A percentile compares a stretch with the other conserved stretches of the same genome.
These are phyloP conservation scores for Arctia plantaginis DNA, from an alignment of 2,888 invertebrate genomes.

Conservation along the genomic window DNA sequence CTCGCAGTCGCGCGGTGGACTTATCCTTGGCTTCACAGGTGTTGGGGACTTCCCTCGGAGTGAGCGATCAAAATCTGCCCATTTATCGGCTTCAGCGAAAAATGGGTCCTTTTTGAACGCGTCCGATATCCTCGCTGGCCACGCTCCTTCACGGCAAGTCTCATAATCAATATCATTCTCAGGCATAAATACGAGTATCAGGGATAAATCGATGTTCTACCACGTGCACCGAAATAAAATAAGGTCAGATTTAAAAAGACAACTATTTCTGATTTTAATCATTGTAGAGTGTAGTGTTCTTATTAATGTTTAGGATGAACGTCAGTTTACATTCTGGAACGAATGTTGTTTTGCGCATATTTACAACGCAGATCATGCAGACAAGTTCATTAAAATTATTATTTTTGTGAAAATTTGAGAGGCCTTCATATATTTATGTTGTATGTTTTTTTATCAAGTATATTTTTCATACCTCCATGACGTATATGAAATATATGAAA, in stretches of 20 bases:
- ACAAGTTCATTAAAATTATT: conserved; percentile 51
- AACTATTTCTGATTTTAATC: conserved; percentile 30
- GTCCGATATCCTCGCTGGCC: conserved; percentile 80
- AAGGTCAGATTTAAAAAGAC: conserved; percentile 22
- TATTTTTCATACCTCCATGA: neutral
- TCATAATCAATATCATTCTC: conserved; percentile 76
- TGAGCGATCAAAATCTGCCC: conserved; percentile 86
- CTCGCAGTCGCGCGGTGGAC: conserved; percentile 89
- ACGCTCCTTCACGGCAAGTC: conserved; percentile 84
- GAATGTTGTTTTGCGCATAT: conserved; percentile 73
- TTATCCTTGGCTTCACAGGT: conserved; percentile 90
- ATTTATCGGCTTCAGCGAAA: conserved; percentile 85
- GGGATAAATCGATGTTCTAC: conserved; percentile 42
- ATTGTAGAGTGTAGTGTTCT: conserved; percentile 80
- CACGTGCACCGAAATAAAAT: conserved; percentile 33
- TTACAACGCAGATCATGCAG: conserved; percentile 83
- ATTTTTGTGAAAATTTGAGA: conserved; percentile 44
- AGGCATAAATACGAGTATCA: conserved; percentile 51
- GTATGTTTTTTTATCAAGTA: neutral
- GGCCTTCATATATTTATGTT: neutral
- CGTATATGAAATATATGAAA: neutral
- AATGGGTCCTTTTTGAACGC: conserved; percentile 83
- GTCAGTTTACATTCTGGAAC: conserved; percentile 63
- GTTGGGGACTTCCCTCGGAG: conserved; percentile 88
- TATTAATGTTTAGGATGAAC: conserved; percentile 49